Conservation (phyloP, 2,113 vertebrate species). For the Regulus satrapa region DNA sequence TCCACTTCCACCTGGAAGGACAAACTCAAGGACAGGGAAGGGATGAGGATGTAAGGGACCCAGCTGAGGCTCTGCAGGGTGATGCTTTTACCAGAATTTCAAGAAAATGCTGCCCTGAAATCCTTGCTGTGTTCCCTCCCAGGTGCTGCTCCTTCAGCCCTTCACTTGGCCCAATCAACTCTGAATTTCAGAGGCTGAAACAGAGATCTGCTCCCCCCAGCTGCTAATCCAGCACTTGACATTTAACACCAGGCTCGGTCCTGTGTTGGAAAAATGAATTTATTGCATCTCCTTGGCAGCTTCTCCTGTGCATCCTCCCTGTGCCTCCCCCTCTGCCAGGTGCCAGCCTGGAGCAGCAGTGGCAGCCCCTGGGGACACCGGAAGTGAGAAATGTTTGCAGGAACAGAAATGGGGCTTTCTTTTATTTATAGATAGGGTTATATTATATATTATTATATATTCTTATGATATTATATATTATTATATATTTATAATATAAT, state of each 20-base stretch:
- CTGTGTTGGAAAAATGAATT: conserved; percentile 1
- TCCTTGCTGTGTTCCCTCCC: background rate
- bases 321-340: background rate
- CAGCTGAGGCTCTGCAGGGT: background rate
- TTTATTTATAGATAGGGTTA: too few species aligned
- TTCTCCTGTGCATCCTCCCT: background rate
- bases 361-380: background rate
- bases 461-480: too few species aligned
- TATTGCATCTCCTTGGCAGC: background rate
- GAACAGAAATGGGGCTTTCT: background rate
- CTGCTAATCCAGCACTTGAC: conserved; percentile 18
- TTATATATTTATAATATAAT: too few species aligned
- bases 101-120: background rate
- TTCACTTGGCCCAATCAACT: background rate
- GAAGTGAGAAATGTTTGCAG: background rate
- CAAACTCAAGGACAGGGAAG: background rate
- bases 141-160: background rate
- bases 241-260: background rate
- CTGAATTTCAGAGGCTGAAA: background rate
- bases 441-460: too few species aligned
- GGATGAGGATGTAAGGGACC: background rate
- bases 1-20: background rate
- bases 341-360: background rate
- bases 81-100: background rate
- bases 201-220: background rate